phyloP scores from a whole-genome alignment of 2,797 vertebrate genomes.

The Gambusia yucatana region DNA sequence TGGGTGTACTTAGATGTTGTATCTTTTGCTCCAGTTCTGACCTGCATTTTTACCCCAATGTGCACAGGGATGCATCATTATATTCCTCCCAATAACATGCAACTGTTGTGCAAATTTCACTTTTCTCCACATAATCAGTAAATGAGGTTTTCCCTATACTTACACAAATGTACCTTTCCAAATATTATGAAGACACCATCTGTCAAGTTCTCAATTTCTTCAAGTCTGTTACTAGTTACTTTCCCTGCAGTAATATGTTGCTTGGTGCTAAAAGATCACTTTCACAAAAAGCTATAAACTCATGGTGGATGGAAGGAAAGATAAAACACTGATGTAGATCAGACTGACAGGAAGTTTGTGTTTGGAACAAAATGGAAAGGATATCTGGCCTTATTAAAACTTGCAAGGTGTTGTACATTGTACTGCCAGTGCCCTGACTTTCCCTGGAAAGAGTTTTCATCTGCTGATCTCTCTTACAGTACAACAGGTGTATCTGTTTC shows the following conservation, averaged over 20 bases:
- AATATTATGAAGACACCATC: background rate
- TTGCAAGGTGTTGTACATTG: background rate
- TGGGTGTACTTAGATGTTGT: no score
- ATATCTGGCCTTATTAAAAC: background rate
- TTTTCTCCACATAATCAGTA: background rate
- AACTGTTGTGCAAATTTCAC: background rate
- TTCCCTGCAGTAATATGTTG: background rate
- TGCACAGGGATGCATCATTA: background rate
- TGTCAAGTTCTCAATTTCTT: background rate
- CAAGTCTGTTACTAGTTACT: background rate
- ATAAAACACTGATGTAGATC: background rate
- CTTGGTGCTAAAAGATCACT: background rate
- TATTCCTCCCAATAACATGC: background rate
- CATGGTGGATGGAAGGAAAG: background rate
- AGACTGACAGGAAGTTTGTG: background rate
- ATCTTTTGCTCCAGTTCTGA: background rate
- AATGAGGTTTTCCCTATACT: background rate
- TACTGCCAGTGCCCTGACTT: background rate
- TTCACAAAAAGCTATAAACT: background rate
- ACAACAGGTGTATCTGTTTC: conserved; percentile 21
- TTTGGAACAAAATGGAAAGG: background rate
- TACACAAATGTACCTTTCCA: background rate
- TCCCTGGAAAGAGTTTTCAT: conserved; percentile 4
- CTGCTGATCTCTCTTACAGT: background rate
- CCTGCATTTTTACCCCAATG: background rate